Evolutionary conservation across 2,113 vertebrate species (phyloP).

Genomic region (Indri indri): DNA sequence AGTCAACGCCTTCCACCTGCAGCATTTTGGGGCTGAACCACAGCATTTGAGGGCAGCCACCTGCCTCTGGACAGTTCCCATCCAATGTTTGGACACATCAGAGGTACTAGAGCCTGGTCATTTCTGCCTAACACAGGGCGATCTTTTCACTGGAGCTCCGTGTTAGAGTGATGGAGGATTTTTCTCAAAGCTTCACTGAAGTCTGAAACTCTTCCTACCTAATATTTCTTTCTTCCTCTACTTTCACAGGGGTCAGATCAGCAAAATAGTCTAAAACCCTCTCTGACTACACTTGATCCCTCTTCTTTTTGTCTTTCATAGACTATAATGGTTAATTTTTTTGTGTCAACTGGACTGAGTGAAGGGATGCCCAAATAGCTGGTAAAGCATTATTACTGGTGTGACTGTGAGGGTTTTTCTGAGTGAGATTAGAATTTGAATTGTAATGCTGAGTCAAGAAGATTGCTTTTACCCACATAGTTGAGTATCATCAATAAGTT

Average conservation of each 20-base stretch:
- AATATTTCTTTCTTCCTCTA: background rate
- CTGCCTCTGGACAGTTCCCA: background rate
- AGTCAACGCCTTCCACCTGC: background rate
- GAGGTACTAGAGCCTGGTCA: background rate
- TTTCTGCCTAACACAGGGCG: background rate
- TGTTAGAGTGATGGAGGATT: background rate
- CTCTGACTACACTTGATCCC: background rate
- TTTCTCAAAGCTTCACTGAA: background rate
- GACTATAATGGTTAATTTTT: background rate
- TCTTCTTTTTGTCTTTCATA: background rate
- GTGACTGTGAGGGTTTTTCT: background rate
- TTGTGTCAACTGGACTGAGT: background rate
- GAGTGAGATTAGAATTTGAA: background rate
- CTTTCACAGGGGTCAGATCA: background rate
- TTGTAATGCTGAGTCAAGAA: background rate
- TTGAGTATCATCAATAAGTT: background rate
- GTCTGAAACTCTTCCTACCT: background rate
- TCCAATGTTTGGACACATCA: background rate
- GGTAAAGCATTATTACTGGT: background rate
- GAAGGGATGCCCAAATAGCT: background rate
- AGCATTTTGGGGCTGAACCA: background rate
- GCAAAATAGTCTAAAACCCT: background rate
- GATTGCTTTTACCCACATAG: background rate
- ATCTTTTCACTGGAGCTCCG: background rate
- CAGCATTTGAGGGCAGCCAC: background rate